Conservation (phyloP, 2,797 vertebrate genomes). For the Cyprinella venusta region DNA sequence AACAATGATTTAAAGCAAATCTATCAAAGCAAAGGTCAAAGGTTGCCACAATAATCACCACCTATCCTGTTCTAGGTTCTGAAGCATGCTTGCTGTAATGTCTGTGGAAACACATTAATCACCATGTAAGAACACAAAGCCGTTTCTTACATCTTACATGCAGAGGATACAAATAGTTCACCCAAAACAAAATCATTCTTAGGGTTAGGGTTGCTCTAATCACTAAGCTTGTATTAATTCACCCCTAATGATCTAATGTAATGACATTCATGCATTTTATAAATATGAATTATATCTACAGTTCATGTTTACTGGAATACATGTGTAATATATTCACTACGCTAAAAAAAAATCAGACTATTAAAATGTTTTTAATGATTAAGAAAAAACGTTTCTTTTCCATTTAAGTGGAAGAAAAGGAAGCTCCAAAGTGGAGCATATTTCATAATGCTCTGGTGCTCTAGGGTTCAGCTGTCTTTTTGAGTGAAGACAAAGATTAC, state of each 20-base stretch:
- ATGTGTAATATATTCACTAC: neutral
- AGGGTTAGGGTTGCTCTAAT: neutral
- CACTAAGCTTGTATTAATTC: neutral
- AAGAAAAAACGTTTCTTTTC: neutral
- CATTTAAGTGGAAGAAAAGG: neutral
- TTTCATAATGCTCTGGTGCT: constrained; percentile 2
- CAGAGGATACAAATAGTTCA: neutral
- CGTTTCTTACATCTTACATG: neutral
- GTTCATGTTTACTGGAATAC: neutral
- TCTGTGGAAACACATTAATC: neutral
- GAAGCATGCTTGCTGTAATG: neutral
- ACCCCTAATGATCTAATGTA: neutral
- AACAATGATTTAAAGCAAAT: constrained; percentile 17
- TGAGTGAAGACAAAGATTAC: neutral
- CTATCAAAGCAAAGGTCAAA: constrained; percentile 18
- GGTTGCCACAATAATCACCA: neutral
- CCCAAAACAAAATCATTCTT: neutral
- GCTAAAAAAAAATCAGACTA: neutral
- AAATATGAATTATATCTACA: neutral
- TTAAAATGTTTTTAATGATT: neutral
- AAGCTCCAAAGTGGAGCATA: neutral
- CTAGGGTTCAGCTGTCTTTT: neutral
- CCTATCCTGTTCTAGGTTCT: neutral
- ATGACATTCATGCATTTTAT: neutral
- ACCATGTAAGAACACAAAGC: neutral